Evolutionary conservation across 2,888 invertebrate genomes (phyloP).

Genomic region (Sipha maydis): DNA sequence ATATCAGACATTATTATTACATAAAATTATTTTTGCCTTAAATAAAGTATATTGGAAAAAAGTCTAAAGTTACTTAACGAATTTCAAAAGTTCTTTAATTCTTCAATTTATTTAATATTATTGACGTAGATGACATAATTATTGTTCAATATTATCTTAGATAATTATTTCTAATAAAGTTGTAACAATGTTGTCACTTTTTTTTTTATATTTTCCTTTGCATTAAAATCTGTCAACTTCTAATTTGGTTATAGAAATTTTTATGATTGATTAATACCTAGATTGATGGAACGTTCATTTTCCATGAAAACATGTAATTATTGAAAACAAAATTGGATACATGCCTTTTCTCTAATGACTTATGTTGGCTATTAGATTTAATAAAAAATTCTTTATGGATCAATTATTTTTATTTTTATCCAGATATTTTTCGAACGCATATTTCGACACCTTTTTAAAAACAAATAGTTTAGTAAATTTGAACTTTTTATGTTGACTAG

Average conservation of each 20-base stretch:
- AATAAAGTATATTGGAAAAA: background rate
- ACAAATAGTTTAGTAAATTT: background rate
- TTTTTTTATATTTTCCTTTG: background rate
- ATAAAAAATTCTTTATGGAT: conserved; percentile 8
- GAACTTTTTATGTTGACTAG: background rate
- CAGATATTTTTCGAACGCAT: background rate
- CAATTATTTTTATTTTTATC: conserved; percentile 41
- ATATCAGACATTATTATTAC: too few relatives aligned
- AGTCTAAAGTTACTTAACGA: background rate
- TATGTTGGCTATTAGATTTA: conserved; percentile 4
- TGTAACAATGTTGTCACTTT: background rate
- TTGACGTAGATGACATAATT: background rate
- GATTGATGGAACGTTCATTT: background rate
- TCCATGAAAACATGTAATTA: conserved; percentile 14
- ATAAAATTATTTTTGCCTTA: too few relatives aligned
- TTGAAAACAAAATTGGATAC: conserved; percentile 30
- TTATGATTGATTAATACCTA: conserved; percentile 33
- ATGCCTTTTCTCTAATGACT: conserved; percentile 33
- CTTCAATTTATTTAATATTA: too few relatives aligned
- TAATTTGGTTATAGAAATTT: background rate
- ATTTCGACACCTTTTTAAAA: background rate
- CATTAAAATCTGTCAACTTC: background rate
- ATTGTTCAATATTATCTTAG: background rate
- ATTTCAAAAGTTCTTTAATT: background rate
- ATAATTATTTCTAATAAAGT: background rate